A percentile compares a stretch with the other conserved stretches of the same genome.
Conservation (phyloP, 1,140 invertebrate species). For the Lethocerus indicus region DNA sequence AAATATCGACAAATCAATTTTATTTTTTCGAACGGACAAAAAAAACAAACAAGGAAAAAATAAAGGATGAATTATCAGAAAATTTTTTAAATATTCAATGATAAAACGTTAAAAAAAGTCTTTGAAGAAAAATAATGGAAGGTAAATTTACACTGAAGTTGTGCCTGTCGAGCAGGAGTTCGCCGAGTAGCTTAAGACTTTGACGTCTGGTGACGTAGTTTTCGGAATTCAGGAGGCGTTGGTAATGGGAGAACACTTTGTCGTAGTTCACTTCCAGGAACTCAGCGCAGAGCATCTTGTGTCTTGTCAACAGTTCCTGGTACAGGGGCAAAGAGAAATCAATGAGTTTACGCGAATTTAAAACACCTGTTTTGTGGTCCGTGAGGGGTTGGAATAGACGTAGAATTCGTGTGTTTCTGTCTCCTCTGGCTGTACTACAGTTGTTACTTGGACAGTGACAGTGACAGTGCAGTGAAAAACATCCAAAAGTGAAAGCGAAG, state of each 20-base stretch:
- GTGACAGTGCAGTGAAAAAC: too few relatives aligned
- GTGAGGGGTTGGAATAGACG: too few relatives aligned
- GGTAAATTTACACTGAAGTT: conserved; percentile 80
- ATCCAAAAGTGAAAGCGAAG: too few relatives aligned
- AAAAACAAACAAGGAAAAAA: conserved; percentile 1
- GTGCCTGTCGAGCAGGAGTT: conserved; percentile 92
- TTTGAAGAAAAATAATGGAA: conserved; percentile 5
- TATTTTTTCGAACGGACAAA: background rate
- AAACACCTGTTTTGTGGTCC: too few relatives aligned
- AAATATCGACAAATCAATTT: conserved; percentile 8
- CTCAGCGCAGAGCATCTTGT: conserved; percentile 95
- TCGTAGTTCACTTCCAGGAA: conserved; percentile 99
- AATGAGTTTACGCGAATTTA: too few relatives aligned
- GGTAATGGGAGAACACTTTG: conserved; percentile 93
- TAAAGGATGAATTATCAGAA: background rate
- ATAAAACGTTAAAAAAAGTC: conserved; percentile 5
- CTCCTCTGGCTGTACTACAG: too few relatives aligned
- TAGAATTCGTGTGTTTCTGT: too few relatives aligned
- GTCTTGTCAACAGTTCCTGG: conserved; percentile 93
- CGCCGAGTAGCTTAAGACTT: conserved; percentile 92
- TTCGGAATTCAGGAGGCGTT: conserved; percentile 91
- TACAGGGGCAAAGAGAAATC: too few relatives aligned
- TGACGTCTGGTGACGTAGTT: conserved; percentile 97
- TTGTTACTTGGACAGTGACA: too few relatives aligned
- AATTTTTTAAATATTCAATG: background rate